A percentile compares a stretch with the other conserved stretches of the same genome.
Conservation (phyloP, 2,888 invertebrate genomes). For the Chrysolina oricalcia region DNA sequence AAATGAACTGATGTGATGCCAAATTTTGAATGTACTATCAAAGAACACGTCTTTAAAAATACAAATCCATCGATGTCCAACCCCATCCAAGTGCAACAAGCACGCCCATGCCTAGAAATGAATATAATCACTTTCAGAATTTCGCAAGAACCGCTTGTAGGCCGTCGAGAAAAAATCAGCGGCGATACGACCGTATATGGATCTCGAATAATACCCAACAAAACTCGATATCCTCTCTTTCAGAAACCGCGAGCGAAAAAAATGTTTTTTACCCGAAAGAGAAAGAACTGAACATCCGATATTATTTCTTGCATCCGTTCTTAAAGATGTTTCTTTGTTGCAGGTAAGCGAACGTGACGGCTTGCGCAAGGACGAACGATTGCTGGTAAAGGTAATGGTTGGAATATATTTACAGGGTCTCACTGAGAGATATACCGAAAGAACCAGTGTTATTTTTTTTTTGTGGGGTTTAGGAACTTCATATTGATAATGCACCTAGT, state of each 20-base stretch:
- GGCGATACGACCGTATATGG: neutral
- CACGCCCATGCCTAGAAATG: constrained; percentile 50
- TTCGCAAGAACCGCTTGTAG: constrained; percentile 54
- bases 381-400: neutral
- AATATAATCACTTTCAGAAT: constrained; percentile 61
- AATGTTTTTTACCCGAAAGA: neutral
- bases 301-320: constrained; percentile 4
- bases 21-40: too few relatives aligned
- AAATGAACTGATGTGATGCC: too few relatives aligned
- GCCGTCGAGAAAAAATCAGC: constrained; percentile 38
- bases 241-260: neutral
- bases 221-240: constrained; percentile 22
- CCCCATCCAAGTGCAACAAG: too few relatives aligned
- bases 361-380: constrained; percentile 13
- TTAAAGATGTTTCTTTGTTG: constrained; percentile 33
- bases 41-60: too few relatives aligned
- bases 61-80: too few relatives aligned
- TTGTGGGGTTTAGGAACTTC: too few relatives aligned
- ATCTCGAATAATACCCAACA: neutral
- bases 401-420: neutral
- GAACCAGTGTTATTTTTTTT: too few relatives aligned
- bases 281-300: constrained; percentile 19
- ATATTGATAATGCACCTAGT: too few relatives aligned
- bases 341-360: constrained; percentile 29
- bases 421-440: neutral